phyloP scores from a whole-genome alignment of 2,113 vertebrate genomes.

The Xiphophorus maculatus region DNA sequence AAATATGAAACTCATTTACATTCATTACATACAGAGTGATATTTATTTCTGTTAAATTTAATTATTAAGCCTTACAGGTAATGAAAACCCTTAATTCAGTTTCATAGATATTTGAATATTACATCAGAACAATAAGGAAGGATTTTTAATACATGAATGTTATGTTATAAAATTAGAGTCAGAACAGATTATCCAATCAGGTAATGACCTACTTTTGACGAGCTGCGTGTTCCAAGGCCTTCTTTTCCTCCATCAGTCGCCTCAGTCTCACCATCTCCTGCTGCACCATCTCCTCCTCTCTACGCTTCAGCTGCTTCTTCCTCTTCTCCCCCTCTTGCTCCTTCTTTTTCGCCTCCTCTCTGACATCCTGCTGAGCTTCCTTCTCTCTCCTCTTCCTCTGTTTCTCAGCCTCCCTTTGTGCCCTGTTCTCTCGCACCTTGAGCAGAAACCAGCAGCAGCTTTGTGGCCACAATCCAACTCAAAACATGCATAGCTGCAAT shows the following conservation, averaged over 20 bases:
- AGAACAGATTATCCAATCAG: neutral
- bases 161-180: neutral
- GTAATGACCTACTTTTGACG: slow-evolving; percentile 79
- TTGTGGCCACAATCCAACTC: slow-evolving; percentile 3
- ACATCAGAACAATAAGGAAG: no score
- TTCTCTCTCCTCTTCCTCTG: slow-evolving; percentile 77
- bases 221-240: slow-evolving; percentile 71
- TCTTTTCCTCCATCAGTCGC: slow-evolving; percentile 85
- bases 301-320: slow-evolving; percentile 79
- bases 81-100: no score
- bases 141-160: no score
- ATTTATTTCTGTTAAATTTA: no score
- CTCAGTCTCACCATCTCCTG: slow-evolving; percentile 88
- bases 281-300: slow-evolving; percentile 85
- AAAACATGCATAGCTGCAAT: neutral
- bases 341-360: slow-evolving; percentile 80
- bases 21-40: no score
- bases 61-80: no score
- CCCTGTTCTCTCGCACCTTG: slow-evolving; percentile 89
- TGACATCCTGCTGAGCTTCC: slow-evolving; percentile 71
- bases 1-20: no score
- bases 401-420: slow-evolving; percentile 79
- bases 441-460: slow-evolving; percentile 23
- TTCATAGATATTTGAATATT: no score
- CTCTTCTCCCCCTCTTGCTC: slow-evolving; percentile 79